Base-by-base conservation (phyloP, 2,888 invertebrate genomes). In the Opisthograptis luteolata region DNA sequence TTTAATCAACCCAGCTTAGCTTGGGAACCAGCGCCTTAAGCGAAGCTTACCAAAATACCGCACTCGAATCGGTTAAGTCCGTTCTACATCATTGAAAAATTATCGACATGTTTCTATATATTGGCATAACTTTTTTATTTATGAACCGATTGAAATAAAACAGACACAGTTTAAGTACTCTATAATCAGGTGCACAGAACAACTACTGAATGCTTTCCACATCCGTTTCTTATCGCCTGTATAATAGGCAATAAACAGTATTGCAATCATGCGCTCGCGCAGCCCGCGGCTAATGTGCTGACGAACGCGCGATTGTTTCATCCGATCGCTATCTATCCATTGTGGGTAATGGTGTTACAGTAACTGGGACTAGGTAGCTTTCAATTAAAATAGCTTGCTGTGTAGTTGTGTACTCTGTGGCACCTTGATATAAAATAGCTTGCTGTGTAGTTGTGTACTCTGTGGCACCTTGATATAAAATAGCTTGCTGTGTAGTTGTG, bases 171-270 rank as follows among this genome's bases (percentile, higher is more conserved):
- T n/a, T n/a, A n/a, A n/a, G n/a, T 17, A 17, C 17, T 17, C 4
- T 17, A 4, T 3, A 4, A 4, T 17, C 17, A 2, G 3, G 17
- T 17, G 17, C n/a, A n/a, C 15, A 27, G 25, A 43, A 34, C 35
- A 27, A 35, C 27, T 34, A 13, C 20, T 36, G 28, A 44, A 44
- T 63, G 62, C 65, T 66, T 64, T 60, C 60, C 54, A 56, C 56
- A 50, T 59, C 37, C 45, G 45, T 17, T 17, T 48, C 35, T 36
- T 42, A 48, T 48, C 42, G 4, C 1, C 17, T 9, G 25, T 24
- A 43, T 49, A 49, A 49, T 49, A 42, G 49, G 28, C 37, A 39
- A 39, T 49, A 43, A 43, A 42, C 34, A 34, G 41, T 7, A 13
- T 9, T 28, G 42, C 36, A 42, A 49, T 39, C 37, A 43, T 43